These are phyloP conservation scores for Amphiprion percula DNA, from an alignment of 2,113 vertebrate species.

Conservation along the genomic window DNA sequence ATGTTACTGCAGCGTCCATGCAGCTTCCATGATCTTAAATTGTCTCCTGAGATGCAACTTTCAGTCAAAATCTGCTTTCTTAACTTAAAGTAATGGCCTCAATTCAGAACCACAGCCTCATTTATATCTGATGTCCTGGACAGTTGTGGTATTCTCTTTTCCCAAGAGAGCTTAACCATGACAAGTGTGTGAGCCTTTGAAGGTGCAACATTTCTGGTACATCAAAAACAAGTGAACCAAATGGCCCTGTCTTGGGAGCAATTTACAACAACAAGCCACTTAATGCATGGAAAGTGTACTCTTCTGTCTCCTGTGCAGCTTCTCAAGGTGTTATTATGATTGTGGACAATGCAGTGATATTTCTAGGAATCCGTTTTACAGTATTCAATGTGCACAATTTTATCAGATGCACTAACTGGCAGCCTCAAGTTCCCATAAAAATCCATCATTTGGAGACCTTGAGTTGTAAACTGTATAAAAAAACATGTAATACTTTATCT, in stretches of 20 bases:
- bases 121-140: constrained; percentile 68
- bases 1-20: constrained; percentile 11
- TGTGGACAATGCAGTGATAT: not conserved
- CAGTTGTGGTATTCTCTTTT: constrained; percentile 66
- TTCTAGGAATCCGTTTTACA: not conserved
- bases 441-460: not conserved
- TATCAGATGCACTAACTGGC: not conserved
- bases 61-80: constrained; percentile 52
- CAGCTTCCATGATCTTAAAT: constrained; percentile 58
- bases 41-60: constrained; percentile 61
- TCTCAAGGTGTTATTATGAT: not conserved
- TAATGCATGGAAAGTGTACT: not conserved
- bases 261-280: constrained; percentile 54
- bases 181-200: constrained; percentile 70
- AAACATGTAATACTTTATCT: constrained; percentile 5
- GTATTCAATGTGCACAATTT: not conserved
- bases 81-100: constrained; percentile 72
- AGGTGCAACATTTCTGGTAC: constrained; percentile 37
- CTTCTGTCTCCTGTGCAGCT: not conserved
- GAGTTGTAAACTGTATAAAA: not conserved
- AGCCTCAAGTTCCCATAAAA: not conserved
- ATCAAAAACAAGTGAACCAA: constrained; percentile 60
- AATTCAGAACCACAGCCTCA: constrained; percentile 33
- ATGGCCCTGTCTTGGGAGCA: constrained; percentile 59
- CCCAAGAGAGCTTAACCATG: constrained; percentile 69